Percentiles rank a stretch among this genome's conserved stretches.
Conservation (phyloP, 2,797 vertebrate species). For the Enteromius radiatus region DNA sequence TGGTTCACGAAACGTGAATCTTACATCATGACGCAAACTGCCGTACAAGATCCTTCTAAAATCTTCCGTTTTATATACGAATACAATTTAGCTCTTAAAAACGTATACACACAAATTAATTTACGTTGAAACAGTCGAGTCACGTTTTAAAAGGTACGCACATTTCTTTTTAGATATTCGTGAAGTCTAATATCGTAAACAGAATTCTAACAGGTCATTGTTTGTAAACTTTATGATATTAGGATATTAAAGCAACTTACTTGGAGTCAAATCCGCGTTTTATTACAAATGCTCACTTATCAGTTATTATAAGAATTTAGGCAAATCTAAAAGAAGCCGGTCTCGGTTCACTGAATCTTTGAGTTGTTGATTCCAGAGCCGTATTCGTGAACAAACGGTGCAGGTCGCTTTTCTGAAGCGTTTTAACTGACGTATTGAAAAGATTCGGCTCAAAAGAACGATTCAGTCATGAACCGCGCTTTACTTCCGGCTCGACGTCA, state of each 20-base stretch:
- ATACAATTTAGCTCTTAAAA: neutral
- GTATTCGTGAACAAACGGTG: neutral
- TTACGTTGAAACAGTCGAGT: neutral
- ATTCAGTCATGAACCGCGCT: neutral
- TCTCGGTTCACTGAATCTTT: neutral
- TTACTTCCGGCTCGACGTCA: neutral
- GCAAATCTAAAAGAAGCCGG: neutral
- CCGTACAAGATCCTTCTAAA: neutral
- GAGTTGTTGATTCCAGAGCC: neutral
- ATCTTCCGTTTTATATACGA: neutral
- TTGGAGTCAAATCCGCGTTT: neutral
- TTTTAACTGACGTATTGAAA: neutral
- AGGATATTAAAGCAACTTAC: neutral
- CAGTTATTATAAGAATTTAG: neutral
- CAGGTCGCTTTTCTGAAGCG: neutral
- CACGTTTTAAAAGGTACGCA: neutral
- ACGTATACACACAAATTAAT: neutral
- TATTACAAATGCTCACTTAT: neutral
- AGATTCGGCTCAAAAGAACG: neutral
- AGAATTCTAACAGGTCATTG: neutral
- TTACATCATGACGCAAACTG: neutral
- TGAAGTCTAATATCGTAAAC: neutral
- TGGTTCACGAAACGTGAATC: neutral
- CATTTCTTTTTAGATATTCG: too few species aligned
- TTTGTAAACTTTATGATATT: neutral